Percentiles rank a stretch among this genome's conserved stretches.
phyloP scores from a whole-genome alignment of 2,113 vertebrate species.

The Ictidomys tridecemlineatus region DNA sequence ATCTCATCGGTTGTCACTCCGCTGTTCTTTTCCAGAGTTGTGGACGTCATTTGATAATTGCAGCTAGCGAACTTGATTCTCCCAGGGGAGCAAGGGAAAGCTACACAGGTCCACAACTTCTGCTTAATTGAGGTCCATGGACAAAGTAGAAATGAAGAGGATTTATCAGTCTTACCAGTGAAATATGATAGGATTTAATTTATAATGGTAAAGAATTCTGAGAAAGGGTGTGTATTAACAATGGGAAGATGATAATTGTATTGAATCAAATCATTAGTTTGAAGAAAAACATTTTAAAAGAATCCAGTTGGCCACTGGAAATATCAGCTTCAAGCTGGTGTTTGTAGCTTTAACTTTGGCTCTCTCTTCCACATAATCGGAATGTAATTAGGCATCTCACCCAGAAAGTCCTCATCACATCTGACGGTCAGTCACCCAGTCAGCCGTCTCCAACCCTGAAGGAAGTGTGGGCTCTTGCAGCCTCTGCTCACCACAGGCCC shows the following conservation, averaged over 20 bases:
- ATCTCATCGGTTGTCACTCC: rapidly evolving
- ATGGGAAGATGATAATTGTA: background rate
- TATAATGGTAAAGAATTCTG: background rate
- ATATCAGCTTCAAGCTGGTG: background rate
- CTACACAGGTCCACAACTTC: background rate
- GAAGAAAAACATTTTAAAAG: background rate
- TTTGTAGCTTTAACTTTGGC: background rate
- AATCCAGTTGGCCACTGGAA: background rate
- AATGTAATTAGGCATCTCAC: background rate
- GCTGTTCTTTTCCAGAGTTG: background rate
- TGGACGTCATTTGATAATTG: rapidly evolving
- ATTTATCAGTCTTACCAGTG: background rate
- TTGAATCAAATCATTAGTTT: background rate
- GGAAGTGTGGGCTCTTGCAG: slow-evolving; percentile 33
- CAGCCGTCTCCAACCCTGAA: background rate
- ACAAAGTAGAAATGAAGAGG: background rate
- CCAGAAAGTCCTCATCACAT: background rate
- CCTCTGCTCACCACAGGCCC: background rate
- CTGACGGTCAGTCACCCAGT: background rate
- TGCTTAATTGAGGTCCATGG: background rate
- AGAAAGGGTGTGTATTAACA: background rate
- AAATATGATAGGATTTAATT: background rate
- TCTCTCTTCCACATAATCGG: background rate
- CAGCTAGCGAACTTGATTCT: background rate
- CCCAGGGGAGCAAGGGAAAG: background rate